Percentiles rank a stretch among this genome's conserved stretches.
Evolutionary conservation across 53 echinoderm and acorn worm genomes (phyloP).

Genomic region (Henricia sp.): DNA sequence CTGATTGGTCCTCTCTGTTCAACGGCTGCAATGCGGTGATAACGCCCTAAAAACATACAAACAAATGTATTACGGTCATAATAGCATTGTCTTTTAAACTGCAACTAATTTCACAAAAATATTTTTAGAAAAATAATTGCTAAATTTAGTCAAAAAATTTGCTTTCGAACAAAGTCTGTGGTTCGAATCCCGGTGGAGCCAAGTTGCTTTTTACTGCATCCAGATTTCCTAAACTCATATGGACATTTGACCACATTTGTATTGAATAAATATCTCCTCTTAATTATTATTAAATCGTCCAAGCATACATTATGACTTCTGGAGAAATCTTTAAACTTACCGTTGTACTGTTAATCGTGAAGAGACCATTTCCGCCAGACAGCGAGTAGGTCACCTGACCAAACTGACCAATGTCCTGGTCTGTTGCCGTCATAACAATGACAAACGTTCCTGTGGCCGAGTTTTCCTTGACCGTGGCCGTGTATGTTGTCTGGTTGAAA

Average conservation of each 20-base stretch:
- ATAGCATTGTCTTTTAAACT: too few relatives aligned
- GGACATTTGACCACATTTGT: too few relatives aligned
- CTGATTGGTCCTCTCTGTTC: conserved; percentile 72
- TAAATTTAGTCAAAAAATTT: too few relatives aligned
- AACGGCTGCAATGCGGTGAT: conserved; percentile 45
- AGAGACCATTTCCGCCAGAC: conserved; percentile 82
- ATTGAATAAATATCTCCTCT: too few relatives aligned
- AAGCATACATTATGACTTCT: too few relatives aligned
- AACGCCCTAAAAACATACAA: conserved; percentile 34
- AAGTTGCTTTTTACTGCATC: too few relatives aligned
- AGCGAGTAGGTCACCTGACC: conserved; percentile 79
- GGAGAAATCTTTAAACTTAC: conserved; percentile 59
- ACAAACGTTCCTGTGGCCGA: conserved; percentile 59
- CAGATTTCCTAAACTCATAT: too few relatives aligned
- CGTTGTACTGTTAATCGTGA: conserved; percentile 72
- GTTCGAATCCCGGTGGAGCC: too few relatives aligned
- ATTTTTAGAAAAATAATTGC: too few relatives aligned
- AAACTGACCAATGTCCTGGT: conserved; percentile 73
- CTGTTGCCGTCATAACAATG: conserved; percentile 71
- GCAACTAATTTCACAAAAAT: too few relatives aligned
- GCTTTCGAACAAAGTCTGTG: too few relatives aligned
- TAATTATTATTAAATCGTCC: too few relatives aligned
- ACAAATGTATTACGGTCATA: not conserved
- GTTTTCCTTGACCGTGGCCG: conserved; percentile 77
- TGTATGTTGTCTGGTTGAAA: conserved; percentile 69